These are phyloP conservation scores for Drosophila cardini DNA, from an alignment of 1,140 invertebrate species.

Conservation along the genomic window DNA sequence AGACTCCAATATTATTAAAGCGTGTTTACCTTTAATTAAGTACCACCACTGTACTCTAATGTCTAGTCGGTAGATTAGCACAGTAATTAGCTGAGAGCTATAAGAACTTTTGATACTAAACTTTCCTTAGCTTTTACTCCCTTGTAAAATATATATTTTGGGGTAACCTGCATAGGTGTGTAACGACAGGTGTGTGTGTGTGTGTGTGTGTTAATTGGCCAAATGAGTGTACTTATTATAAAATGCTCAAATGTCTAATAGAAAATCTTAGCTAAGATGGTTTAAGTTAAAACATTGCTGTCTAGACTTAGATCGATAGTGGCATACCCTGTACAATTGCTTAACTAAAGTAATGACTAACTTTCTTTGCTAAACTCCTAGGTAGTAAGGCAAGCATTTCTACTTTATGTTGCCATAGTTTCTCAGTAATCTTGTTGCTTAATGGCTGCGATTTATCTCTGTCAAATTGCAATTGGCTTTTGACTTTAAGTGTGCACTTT, in stretches of 20 bases:
- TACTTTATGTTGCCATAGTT: neutral
- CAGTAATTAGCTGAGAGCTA: too few relatives aligned
- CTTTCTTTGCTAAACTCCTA: too few relatives aligned
- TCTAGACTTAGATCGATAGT: neutral
- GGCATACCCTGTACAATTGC: neutral
- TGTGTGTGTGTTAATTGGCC: neutral
- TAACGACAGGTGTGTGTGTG: too few relatives aligned
- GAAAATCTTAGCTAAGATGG: neutral
- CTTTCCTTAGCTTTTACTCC: neutral
- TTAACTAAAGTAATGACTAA: too few relatives aligned
- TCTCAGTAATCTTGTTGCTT: conserved; percentile 12
- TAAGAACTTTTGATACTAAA: too few relatives aligned
- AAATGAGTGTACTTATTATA: neutral
- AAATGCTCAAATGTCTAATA: neutral
- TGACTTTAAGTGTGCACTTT: conserved; percentile 18
- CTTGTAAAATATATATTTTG: neutral
- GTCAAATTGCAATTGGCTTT: conserved; percentile 29
- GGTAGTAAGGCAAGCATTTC: neutral
- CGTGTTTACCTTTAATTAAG: too few relatives aligned
- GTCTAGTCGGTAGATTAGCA: too few relatives aligned
- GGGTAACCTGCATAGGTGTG: neutral
- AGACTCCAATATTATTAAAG: too few relatives aligned
- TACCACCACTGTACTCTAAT: too few relatives aligned
- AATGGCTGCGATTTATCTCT: conserved; percentile 34
- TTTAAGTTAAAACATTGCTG: neutral